phyloP scores from a whole-genome alignment of 2,797 vertebrate genomes.

The Sebastes dallii region DNA sequence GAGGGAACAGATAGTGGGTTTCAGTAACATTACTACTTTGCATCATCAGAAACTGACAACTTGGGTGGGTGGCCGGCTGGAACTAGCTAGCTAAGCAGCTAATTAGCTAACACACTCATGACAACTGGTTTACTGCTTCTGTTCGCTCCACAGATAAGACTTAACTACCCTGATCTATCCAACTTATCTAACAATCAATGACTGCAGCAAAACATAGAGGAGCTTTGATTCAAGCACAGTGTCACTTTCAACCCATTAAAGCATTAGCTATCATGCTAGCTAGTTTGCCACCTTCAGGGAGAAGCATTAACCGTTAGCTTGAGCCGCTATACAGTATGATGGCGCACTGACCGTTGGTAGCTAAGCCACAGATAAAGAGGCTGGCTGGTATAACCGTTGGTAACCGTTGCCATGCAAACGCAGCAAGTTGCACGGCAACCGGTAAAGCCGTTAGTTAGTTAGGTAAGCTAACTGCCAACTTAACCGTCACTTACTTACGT shows the following conservation, averaged over 20 bases:
- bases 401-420: conserved; percentile 29
- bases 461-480: conserved; percentile 9
- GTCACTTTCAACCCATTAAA: conserved; percentile 23
- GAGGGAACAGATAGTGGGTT: conserved; percentile 13
- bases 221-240: neutral
- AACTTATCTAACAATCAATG: neutral
- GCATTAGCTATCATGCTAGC: conserved; percentile 55
- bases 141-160: neutral
- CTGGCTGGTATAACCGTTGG: conserved; percentile 31
- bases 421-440: conserved; percentile 29
- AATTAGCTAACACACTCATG: conserved; percentile 55
- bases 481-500: conserved; percentile 70
- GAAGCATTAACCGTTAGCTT: conserved; percentile 53
- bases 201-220: neutral
- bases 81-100: conserved; percentile 58
- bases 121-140: neutral
- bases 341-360: conserved; percentile 45
- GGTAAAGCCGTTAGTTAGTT: conserved; percentile 26
- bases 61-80: conserved; percentile 50
- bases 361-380: conserved; percentile 42
- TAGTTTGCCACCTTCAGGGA: conserved; percentile 38
- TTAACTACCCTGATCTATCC: neutral
- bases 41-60: conserved; percentile 42
- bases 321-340: conserved; percentile 24
- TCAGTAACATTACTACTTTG: neutral